Base-by-base conservation (phyloP, 2,888 invertebrate species). In the Lamellibrachia satsuma region DNA sequence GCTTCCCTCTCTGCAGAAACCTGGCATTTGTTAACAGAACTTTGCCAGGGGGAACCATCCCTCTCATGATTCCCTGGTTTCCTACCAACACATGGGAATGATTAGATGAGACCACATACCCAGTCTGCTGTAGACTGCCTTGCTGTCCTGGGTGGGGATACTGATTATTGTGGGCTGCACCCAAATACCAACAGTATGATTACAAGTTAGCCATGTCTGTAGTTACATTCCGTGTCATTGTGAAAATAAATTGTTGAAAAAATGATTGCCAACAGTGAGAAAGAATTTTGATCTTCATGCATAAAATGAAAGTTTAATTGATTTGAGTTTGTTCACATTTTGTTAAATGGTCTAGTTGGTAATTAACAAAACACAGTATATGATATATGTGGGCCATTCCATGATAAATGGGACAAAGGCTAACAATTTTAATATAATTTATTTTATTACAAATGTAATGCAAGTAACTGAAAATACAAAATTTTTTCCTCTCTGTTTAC, bases 21-120 rank as follows among this genome's bases (percentile, higher is more conserved):
- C 75, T 75, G 75, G 75, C 75, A 75, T 75, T 75, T 75, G 75
- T n/a, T 75, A 75, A 75, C 22, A 75, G 22, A 75, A 75, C n/a
- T 75, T 22, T 11, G 75, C 75, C 75, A 22, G n/a, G 75, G 75
- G 75, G 75, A 75, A 75, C 22, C 75, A 75, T 75, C 75, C 75
- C 75, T 75, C 75, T n/a, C 75, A 75, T 15, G n/a, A 75, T 75
- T n/a, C 75, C 75, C 75, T 75, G 75, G 75, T 22, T 22, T 75
- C 75, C 75, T 75, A 75, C 75, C 75, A 75, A 75, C 75, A 75
- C 75, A 75, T 75, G 75, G 75, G 4, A 75, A 22, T 75, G 75
- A 75, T 75, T 75, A 75, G 75, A 75, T 75, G 6, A 75, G 75
- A 22, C 75, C 75, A 75, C 75, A 75, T 75, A 22, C 75, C 75